Evolutionary conservation across 2,888 invertebrate genomes (phyloP), one percentile per base, ranked within the genome.

Genomic region (Coelogynopora nodosa): DNA sequence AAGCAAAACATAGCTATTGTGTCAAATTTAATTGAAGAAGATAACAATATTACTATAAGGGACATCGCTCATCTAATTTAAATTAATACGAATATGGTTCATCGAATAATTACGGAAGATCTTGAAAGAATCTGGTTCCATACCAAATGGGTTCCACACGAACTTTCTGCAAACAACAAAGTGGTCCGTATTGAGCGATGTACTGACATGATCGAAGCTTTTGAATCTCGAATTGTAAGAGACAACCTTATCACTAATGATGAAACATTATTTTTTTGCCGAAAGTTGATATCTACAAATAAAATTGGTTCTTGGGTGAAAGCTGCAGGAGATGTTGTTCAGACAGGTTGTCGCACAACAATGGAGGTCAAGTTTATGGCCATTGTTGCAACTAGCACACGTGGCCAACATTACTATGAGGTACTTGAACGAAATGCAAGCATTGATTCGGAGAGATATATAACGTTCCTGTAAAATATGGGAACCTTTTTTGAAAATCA

Each of bases 111-210:
- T 30, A 84, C 28, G 18, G 67, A 84, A 26, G 84, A 84, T 31
- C 84, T 84, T 26, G 67, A 84, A 27, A 84, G 67, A 84, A 67
- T 30, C 27, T 84, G 84, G 67, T 10, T 30, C 5, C 67, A 67
- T 27, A 84, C 49, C n/a, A 29, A 31, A 31, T 84, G 84, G 84
- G 31, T 84, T 84, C 84, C 84, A n/a, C 84, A 84, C 67, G 23
- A 82, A 30, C 84, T 84, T 30, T 84, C 84, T 27, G 84, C 29
- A 67, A 28, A 31, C 67, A 83, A 84, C 84, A 84, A 84, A 31
- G 84, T 67, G 27, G 67, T 84, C 67, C 84, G 84, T 67, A 67
- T 84, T 67, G 84, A 84, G 84, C 84, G 84, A 67, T 67, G 49
- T 84, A 84, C 28, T 28, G 84, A 84, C 67, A 30, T 26, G 26